These are phyloP conservation scores for Palaemon carinicauda DNA, from an alignment of 1,140 invertebrate species.

Conservation along the genomic window DNA sequence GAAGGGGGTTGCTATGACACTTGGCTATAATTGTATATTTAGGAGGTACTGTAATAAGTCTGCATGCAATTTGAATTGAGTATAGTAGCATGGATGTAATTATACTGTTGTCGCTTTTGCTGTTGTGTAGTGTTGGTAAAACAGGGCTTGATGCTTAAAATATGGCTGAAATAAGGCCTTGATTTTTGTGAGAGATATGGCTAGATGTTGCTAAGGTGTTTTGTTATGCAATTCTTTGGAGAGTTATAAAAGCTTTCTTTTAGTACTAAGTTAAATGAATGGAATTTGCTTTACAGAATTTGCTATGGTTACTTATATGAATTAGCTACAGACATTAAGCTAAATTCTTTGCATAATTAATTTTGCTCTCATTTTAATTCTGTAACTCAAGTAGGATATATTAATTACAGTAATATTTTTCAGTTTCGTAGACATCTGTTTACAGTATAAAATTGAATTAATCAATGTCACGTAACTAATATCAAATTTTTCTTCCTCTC, in stretches of 20 bases:
- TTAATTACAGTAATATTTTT: background rate
- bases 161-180: background rate
- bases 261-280: background rate
- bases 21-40: conserved; percentile 11
- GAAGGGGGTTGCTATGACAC: background rate
- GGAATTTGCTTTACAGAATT: background rate
- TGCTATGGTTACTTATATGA: too few relatives aligned
- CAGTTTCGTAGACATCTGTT: background rate
- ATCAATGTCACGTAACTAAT: background rate
- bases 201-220: conserved; percentile 25
- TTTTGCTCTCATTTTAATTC: background rate
- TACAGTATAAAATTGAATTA: too few relatives aligned
- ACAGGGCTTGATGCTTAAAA: background rate
- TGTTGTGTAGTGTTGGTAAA: background rate
- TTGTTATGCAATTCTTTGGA: background rate
- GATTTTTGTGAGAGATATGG: conserved; percentile 21
- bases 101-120: background rate
- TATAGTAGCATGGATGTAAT: background rate
- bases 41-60: background rate
- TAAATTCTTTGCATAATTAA: background rate
- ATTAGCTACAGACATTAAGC: background rate
- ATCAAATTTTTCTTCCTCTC: background rate
- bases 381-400: background rate
- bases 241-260: too few relatives aligned
- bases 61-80: background rate